phyloP scores from a whole-genome alignment of 2,113 vertebrate species.

The Rousettus leschenaultii region DNA sequence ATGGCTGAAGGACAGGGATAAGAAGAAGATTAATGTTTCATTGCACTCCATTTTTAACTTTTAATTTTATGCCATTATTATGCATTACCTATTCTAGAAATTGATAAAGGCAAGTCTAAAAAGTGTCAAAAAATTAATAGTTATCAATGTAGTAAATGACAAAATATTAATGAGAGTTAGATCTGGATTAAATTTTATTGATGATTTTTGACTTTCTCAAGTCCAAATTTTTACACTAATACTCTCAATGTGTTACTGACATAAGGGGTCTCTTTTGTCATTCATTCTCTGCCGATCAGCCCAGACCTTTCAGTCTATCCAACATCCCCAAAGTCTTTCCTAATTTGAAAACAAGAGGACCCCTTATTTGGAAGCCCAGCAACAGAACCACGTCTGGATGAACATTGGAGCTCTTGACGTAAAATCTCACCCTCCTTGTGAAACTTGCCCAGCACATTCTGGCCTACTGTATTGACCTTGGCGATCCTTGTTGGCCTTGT shows the following conservation, averaged over 20 bases:
- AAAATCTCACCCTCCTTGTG: background rate
- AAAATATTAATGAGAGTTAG: background rate
- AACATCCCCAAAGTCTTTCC: background rate
- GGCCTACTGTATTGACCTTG: slow-evolving; percentile 50
- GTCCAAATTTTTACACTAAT: background rate
- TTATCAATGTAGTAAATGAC: background rate
- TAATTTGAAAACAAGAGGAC: background rate
- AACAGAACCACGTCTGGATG: background rate
- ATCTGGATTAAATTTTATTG: background rate
- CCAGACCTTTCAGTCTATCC: background rate
- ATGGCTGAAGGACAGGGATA: background rate
- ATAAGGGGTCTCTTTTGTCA: background rate
- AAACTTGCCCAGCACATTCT: background rate
- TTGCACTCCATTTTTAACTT: background rate
- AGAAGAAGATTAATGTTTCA: background rate
- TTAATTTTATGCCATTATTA: background rate
- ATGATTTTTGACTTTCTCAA: background rate
- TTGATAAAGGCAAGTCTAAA: background rate
- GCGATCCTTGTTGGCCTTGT: slow-evolving; percentile 23
- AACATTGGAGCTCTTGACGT: background rate
- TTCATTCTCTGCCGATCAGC: background rate
- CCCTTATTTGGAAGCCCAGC: background rate
- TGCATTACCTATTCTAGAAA: background rate
- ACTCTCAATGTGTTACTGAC: background rate
- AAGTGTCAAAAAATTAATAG: background rate